Evolutionary conservation across 2,797 vertebrate genomes (phyloP), one percentile per base, ranked within the genome.

Genomic region (Sebastes minor): DNA sequence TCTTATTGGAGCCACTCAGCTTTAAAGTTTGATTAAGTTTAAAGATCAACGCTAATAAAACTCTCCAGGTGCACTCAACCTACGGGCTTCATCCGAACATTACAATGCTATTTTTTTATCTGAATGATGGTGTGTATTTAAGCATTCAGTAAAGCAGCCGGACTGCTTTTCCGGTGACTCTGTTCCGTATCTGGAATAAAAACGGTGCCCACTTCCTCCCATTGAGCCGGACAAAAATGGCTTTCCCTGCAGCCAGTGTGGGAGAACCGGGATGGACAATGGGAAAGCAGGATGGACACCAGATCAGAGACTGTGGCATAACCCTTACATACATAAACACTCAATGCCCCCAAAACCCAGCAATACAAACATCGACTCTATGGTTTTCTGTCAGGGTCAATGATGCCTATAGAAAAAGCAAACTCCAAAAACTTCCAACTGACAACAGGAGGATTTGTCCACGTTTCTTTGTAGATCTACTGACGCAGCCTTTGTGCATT

Each of bases 151-250:
- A 14, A 73, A 74, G 46, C 74, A 55, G 38, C 38, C 13, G 42
- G 65, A 52, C 18, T 67, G 80, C 20, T 80, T 81, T 89, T 90
- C 86, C 81, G 3, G 74, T 71, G 66, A 80, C 78, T 78, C 78
- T 69, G 28, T 81, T 83, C 68, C 52, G 11, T 71, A 77, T 66
- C 74, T 80, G 74, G 74, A 71, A 57, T 53, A 63, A 88, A 67
- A 67, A 86, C 53, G 75, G 81, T 94, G 87, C 92, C 92, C 91
- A 94, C 85, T 94, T 95, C 94, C 94, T 94, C 80, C 90, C 84
- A 94, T 94, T 94, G 91, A 95, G 59, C 80, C 56, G 20, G 75
- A 70, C 78, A 86, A 90, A 94, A 94, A 94, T 90, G 91, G 87
- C 81, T 78, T 90, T 91, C 82, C 86, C 70, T 77, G 70, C 66